These are phyloP conservation scores for Bombycilla garrulus DNA, from an alignment of 2,113 vertebrate species.

Conservation along the genomic window DNA sequence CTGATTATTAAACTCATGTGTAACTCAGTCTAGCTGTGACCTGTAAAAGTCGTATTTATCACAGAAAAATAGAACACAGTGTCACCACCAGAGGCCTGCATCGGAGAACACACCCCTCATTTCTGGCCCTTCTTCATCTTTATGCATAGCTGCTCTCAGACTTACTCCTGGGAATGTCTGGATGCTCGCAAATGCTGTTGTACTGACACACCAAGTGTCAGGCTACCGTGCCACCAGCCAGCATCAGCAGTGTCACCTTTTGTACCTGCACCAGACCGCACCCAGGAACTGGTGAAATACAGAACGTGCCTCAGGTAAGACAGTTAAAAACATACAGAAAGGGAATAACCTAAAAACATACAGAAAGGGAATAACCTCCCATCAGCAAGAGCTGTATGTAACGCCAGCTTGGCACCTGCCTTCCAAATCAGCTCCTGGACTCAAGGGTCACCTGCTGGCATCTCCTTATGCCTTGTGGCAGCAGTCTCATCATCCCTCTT, in stretches of 20 bases:
- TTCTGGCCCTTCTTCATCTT: neutral
- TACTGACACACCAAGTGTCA: neutral
- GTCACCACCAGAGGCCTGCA: neutral
- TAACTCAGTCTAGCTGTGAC: neutral
- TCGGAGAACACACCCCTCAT: neutral
- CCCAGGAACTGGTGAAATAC: neutral
- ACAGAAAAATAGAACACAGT: fast-evolving
- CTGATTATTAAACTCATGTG: fast-evolving
- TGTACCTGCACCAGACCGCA: neutral
- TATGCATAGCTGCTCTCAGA: neutral
- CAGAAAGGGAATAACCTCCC: neutral
- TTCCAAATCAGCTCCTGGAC: neutral
- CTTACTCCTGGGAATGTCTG: neutral
- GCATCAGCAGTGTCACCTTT: fast-evolving
- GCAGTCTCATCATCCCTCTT: neutral
- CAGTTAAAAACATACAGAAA: neutral
- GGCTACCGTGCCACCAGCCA: fast-evolving
- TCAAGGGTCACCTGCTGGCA: neutral
- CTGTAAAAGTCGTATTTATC: neutral
- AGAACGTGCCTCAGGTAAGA: fast-evolving
- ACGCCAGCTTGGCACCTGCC: neutral
- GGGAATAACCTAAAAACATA: neutral
- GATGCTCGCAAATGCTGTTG: neutral
- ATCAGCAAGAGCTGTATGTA: fast-evolving
- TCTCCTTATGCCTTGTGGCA: neutral